phyloP scores from a whole-genome alignment of 1,140 invertebrate species.

The Whitmania pigra region DNA sequence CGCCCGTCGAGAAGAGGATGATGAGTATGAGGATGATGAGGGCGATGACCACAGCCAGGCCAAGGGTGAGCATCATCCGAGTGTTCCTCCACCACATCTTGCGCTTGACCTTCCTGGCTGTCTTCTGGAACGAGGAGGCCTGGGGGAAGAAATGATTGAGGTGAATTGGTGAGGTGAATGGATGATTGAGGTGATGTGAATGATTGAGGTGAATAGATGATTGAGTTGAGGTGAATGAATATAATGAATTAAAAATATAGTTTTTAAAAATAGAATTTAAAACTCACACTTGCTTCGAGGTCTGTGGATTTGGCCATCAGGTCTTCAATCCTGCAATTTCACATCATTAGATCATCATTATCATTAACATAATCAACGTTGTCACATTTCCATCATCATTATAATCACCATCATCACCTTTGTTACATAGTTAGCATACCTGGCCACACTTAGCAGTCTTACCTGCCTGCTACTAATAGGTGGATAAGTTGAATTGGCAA shows the following conservation, averaged over 20 bases:
- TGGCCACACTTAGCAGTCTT: no score
- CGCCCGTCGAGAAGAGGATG: slow-evolving; percentile 33
- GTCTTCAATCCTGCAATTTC: slow-evolving; percentile 33
- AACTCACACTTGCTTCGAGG: slow-evolving; percentile 39
- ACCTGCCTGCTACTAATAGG: no score
- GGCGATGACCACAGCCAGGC: slow-evolving; percentile 32
- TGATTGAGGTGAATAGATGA: background rate
- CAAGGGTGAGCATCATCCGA: slow-evolving; percentile 34
- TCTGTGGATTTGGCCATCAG: slow-evolving; percentile 42
- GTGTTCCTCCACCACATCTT: slow-evolving; percentile 42
- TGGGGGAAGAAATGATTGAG: slow-evolving; percentile 27
- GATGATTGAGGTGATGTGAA: background rate
- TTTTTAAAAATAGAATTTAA: no score
- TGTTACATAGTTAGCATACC: no score
- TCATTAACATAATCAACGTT: no score
- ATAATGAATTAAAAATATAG: no score
- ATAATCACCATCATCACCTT: no score
- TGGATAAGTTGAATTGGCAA: no score
- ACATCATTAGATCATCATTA: background rate
- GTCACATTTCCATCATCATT: no score
- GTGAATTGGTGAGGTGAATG: background rate
- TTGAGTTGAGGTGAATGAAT: background rate
- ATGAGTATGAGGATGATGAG: slow-evolving; percentile 36
- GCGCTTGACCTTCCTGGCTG: slow-evolving; percentile 33
- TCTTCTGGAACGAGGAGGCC: slow-evolving; percentile 38